These are phyloP conservation scores for Cydia splendana DNA, from an alignment of 1,140 invertebrate genomes.

Conservation along the genomic window DNA sequence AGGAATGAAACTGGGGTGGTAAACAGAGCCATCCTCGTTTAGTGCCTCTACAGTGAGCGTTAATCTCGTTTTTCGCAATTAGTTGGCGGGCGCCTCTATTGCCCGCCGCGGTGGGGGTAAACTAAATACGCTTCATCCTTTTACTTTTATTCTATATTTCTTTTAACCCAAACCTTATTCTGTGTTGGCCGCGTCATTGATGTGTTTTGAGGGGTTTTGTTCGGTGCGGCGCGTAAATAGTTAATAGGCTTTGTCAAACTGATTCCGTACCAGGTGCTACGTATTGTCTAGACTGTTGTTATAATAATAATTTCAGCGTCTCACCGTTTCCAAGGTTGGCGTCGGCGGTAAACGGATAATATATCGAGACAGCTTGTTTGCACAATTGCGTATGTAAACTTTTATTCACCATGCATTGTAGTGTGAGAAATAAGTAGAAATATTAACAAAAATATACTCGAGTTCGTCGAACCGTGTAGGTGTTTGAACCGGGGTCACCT, in stretches of 20 bases:
- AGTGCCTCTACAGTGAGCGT: conserved; percentile 62
- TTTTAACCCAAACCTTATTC: conserved; percentile 46
- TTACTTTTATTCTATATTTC: conserved; percentile 48
- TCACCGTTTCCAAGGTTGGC: conserved; percentile 15
- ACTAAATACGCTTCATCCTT: conserved; percentile 56
- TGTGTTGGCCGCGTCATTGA: conserved; percentile 37
- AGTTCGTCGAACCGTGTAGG: conserved; percentile 63
- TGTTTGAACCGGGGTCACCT: conserved; percentile 62
- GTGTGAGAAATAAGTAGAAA: conserved; percentile 37
- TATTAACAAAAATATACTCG: conserved; percentile 50
- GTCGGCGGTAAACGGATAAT: conserved; percentile 21
- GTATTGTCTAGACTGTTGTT: conserved; percentile 26
- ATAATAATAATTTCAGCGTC: conserved; percentile 31
- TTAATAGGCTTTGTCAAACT: not conserved
- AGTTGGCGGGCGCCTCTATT: conserved; percentile 61
- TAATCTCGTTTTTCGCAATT: conserved; percentile 75
- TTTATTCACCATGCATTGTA: conserved; percentile 18
- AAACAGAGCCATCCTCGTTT: conserved; percentile 58
- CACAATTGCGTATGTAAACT: conserved; percentile 31
- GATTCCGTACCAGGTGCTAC: conserved; percentile 29
- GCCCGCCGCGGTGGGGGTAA: conserved; percentile 52
- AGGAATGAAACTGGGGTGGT: conserved; percentile 55
- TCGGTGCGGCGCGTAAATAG: conserved; percentile 14
- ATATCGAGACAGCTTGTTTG: conserved; percentile 28
- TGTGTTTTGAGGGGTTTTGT: conserved; percentile 39